phyloP scores from a whole-genome alignment of 2,797 vertebrate genomes.

The Silurus lanzhouensis region DNA sequence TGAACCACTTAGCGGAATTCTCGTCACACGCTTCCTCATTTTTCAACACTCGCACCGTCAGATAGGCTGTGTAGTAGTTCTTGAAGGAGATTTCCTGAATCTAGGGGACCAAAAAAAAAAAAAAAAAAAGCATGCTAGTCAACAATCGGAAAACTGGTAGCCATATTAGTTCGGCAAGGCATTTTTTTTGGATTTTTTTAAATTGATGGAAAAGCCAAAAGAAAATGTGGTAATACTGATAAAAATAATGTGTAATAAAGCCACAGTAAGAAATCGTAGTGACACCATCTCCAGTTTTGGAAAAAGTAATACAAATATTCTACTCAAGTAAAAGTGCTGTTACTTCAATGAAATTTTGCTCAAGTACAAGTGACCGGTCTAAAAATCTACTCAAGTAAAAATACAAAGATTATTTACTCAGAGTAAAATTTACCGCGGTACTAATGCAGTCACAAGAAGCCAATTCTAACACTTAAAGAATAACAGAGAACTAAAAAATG shows the following conservation, averaged over 20 bases:
- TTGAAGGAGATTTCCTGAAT: constrained; percentile 87
- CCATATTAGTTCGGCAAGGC: neutral
- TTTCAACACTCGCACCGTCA: constrained; percentile 82
- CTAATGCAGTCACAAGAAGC: neutral
- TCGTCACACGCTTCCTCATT: constrained; percentile 57
- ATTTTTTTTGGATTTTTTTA: neutral
- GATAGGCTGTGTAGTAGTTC: constrained; percentile 91
- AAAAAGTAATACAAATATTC: too few relatives aligned
- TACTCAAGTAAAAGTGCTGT: too few relatives aligned
- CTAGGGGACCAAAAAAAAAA: constrained; percentile 64
- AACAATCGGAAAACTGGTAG: neutral
- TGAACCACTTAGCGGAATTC: constrained; percentile 78
- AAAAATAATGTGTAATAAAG: too few relatives aligned
- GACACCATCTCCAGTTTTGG: neutral
- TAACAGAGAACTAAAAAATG: neutral
- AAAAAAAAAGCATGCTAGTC: neutral
- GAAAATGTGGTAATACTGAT: too few relatives aligned
- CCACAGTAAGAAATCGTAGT: neutral
- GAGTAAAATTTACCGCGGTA: too few relatives aligned
- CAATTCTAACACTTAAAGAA: neutral
- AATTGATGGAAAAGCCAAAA: neutral
- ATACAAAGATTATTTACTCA: too few relatives aligned
- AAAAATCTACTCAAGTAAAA: too few relatives aligned
- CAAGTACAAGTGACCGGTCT: too few relatives aligned
- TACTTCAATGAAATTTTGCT: too few relatives aligned